Evolutionary conservation across 2,113 vertebrate genomes (phyloP), one percentile per base, ranked within the genome.

Genomic region (Crocuta crocuta): DNA sequence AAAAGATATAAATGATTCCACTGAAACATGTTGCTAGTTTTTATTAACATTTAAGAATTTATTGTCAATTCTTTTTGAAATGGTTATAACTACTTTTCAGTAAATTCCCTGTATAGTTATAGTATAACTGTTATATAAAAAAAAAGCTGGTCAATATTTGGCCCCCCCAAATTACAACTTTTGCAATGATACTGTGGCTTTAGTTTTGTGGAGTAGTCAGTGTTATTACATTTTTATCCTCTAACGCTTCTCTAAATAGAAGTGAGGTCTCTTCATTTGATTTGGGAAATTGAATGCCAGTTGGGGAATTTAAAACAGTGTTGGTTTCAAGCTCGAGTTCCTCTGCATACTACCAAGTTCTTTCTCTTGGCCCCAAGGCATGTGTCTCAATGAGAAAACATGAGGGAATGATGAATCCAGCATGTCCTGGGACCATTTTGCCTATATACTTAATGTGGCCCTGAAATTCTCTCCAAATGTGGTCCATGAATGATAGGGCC

Each of bases 281-380:
- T 13, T 17, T 84, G 16, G 16, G 10, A 94, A 98, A 91, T 65
- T 89, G 70, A 43, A 96, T 97, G 10, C 35, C 94, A 93, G 80
- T 21, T 53, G 21, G 78, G 81, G 89, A 92, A 98, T 94, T 85
- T 63, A 97, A 94, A 98, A 90, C 92, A 58, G 5, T 80, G 15
- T 74, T 89, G 43, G 19, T 68, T 96, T 97, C 94, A 86, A 97
- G 24, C 33, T 1, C 45, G 23, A 83, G 33, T 71, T 97, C 26
- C 19, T 89, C 70, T 84, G 50, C 76, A 91, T 55, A 39, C 65
- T 43, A 76, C n/a, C 39, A 68, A 79, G 53, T 33, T 70, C 45
- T 74, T 87, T 78, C 43, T n/a, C 86, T 91, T 78, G 48, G 68
- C 82, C 90, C 88, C 35, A 8, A 65, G 66, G 71, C 91, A 70